phyloP scores from a whole-genome alignment of 2,797 vertebrate species.

The Pygocentrus nattereri region DNA sequence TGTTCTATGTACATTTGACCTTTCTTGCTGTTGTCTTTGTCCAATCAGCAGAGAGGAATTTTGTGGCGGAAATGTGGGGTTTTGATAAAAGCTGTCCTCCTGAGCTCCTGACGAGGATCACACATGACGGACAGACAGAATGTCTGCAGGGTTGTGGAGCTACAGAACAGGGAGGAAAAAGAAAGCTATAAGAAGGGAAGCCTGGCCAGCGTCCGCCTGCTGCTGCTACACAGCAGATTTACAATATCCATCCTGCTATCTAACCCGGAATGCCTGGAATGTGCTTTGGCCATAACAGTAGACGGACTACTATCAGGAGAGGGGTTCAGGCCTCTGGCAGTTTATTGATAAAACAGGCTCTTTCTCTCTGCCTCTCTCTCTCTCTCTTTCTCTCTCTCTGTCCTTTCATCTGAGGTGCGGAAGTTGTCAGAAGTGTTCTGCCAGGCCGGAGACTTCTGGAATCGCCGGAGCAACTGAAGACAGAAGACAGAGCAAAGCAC shows the following conservation, averaged over 20 bases:
- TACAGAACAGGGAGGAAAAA: slow-evolving; percentile 22
- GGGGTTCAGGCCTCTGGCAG: slow-evolving; percentile 48
- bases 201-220: slow-evolving; percentile 54
- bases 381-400: not conserved
- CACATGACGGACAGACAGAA: slow-evolving; percentile 44
- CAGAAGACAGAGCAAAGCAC: slow-evolving; percentile 18
- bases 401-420: slow-evolving; percentile 37
- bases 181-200: slow-evolving; percentile 39
- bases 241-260: slow-evolving; percentile 60
- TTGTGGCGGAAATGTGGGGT: slow-evolving; percentile 7
- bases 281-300: slow-evolving; percentile 55
- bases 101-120: slow-evolving; percentile 44
- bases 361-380: not conserved
- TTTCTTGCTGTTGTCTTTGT: not conserved
- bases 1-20: slow-evolving; percentile 14
- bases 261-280: slow-evolving; percentile 60
- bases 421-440: slow-evolving; percentile 53
- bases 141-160: slow-evolving; percentile 37
- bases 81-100: slow-evolving; percentile 37
- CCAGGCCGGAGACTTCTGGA: slow-evolving; percentile 36
- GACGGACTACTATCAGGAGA: slow-evolving; percentile 49
- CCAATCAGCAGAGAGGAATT: slow-evolving; percentile 17
- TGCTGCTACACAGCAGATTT: slow-evolving; percentile 55
- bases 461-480: slow-evolving; percentile 30
- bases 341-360: slow-evolving; percentile 61